Evolutionary conservation across 2,888 invertebrate species (phyloP).

Genomic region (Candidula unifasciata): DNA sequence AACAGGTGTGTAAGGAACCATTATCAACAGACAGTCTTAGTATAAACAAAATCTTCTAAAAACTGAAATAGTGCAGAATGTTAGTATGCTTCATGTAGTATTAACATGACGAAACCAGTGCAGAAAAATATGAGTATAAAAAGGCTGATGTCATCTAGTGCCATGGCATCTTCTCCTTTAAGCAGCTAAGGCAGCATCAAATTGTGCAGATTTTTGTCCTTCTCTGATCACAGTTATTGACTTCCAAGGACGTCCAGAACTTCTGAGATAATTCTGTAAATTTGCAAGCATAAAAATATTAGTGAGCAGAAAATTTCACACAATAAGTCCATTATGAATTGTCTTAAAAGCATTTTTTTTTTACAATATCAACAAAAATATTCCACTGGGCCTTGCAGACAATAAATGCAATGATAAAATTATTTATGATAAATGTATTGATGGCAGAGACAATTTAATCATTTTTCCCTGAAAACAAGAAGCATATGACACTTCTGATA

Average conservation of each 20-base stretch:
- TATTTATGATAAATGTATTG: background rate
- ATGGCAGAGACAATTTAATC: background rate
- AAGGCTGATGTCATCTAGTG: too few species aligned
- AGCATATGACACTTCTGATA: too few species aligned
- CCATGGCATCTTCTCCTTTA: slow-evolving; percentile 42
- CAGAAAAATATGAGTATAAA: background rate
- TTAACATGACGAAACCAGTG: background rate
- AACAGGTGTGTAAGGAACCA: background rate
- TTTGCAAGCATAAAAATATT: background rate
- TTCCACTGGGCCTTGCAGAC: background rate
- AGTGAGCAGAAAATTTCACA: background rate
- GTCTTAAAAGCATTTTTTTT: too few species aligned
- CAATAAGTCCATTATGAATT: too few species aligned
- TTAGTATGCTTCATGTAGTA: background rate
- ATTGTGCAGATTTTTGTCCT: slow-evolving; percentile 56
- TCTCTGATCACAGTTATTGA: slow-evolving; percentile 60
- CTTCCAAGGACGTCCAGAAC: slow-evolving; percentile 51
- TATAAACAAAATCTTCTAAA: background rate
- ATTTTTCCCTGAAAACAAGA: too few species aligned
- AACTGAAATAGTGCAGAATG: background rate
- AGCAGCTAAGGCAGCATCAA: slow-evolving; percentile 61
- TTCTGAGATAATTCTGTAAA: slow-evolving; percentile 54
- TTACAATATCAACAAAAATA: background rate
- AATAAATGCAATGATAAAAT: background rate
- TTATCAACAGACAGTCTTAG: background rate